Conservation (phyloP, 2,113 vertebrate species). For the Dicaeum eximium region DNA sequence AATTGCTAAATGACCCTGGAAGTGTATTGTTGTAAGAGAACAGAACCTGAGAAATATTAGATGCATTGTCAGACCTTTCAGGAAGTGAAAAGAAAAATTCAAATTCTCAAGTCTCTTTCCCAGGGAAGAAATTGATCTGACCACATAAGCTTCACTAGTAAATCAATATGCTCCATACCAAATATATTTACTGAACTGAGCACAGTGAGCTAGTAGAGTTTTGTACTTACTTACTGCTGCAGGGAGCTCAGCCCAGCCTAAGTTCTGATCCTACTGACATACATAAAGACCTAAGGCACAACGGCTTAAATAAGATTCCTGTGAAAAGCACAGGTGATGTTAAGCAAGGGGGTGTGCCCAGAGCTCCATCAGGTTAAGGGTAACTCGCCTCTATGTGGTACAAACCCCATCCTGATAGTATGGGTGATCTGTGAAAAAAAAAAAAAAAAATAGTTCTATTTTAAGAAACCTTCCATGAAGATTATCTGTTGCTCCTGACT, state of each 20-base stretch:
- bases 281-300: background rate
- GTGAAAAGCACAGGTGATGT: background rate
- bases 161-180: background rate
- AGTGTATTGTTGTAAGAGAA: background rate
- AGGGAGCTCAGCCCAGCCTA: background rate
- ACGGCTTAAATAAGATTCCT: background rate
- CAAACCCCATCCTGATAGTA: background rate
- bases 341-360: background rate
- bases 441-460: background rate
- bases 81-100: background rate
- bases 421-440: background rate
- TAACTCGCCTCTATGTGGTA: background rate
- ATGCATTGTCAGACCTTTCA: background rate
- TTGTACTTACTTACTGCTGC: background rate
- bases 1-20: background rate
- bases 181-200: background rate
- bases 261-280: background rate
- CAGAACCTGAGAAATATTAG: background rate
- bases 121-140: background rate
- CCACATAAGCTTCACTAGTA: background rate
- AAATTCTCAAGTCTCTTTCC: background rate
- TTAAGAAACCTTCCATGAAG: background rate
- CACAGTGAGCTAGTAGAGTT: background rate
- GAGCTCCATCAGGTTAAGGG: background rate
- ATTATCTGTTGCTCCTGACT: background rate